Evolutionary conservation across 1,140 invertebrate genomes (phyloP).

Genomic region (Phenacoccus solenopsis): DNA sequence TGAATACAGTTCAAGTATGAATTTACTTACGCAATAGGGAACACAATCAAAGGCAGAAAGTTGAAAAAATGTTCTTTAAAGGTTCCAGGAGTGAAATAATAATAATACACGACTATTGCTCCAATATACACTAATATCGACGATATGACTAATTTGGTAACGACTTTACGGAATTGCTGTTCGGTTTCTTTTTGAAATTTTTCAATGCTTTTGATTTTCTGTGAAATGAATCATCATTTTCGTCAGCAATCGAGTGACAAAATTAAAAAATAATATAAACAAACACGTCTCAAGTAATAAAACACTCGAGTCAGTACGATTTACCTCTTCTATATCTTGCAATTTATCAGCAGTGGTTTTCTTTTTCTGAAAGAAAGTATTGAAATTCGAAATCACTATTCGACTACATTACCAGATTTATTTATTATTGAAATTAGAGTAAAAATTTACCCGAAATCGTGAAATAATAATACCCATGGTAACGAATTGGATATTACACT

Average conservation of each 20-base stretch:
- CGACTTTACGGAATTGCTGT: neutral
- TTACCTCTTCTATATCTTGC: neutral
- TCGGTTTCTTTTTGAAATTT: slow-evolving; percentile 6
- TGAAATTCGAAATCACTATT: neutral
- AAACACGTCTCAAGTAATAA: too few species aligned
- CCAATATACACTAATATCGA: neutral
- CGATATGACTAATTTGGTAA: neutral
- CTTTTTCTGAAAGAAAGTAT: slow-evolving; percentile 4
- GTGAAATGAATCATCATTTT: neutral
- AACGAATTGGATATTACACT: neutral
- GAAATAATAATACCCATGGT: neutral
- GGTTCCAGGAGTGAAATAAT: neutral
- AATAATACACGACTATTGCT: neutral
- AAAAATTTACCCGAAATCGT: neutral
- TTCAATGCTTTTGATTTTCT: slow-evolving; percentile 15
- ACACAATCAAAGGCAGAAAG: neutral
- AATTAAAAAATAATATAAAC: too few species aligned
- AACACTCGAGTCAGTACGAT: too few species aligned
- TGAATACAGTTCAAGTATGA: neutral
- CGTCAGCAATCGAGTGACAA: neutral
- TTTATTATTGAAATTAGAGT: neutral
- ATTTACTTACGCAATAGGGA: neutral
- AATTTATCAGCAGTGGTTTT: neutral
- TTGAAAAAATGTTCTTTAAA: neutral
- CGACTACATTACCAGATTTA: neutral